Percentiles rank a stretch among this genome's conserved stretches.
Evolutionary conservation across 2,888 invertebrate genomes (phyloP).

Genomic region (Crocallis elinguaria): DNA sequence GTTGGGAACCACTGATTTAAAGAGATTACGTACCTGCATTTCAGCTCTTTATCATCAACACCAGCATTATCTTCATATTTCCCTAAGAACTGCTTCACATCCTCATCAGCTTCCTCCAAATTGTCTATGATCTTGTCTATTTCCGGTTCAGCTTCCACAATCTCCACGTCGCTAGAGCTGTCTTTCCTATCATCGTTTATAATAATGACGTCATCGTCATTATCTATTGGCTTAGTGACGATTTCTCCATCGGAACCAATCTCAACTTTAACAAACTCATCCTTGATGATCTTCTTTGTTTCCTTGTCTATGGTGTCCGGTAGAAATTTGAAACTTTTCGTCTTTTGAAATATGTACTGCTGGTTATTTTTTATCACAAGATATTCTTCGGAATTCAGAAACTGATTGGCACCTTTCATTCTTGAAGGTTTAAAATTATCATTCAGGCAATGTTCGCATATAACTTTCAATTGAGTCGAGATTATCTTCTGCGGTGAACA

Average conservation of each 20-base stretch:
- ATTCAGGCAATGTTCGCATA: constrained; percentile 68
- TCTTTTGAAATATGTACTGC: constrained; percentile 75
- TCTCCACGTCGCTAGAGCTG: constrained; percentile 72
- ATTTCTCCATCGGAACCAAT: constrained; percentile 76
- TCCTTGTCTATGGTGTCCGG: constrained; percentile 42
- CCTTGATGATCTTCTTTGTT: constrained; percentile 44
- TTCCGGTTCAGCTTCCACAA: constrained; percentile 65
- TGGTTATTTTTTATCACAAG: constrained; percentile 77
- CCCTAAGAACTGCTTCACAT: constrained; percentile 74
- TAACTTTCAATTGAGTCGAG: constrained; percentile 68
- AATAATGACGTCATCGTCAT: constrained; percentile 53
- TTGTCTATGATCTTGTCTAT: constrained; percentile 71
- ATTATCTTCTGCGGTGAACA: constrained; percentile 68
- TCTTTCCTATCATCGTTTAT: constrained; percentile 57
- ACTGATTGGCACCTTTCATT: constrained; percentile 69
- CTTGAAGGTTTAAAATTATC: constrained; percentile 67
- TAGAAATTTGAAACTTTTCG: constrained; percentile 49
- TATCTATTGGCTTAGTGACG: constrained; percentile 63
- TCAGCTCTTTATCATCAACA: constrained; percentile 54
- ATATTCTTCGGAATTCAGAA: constrained; percentile 68
- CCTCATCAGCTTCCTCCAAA: constrained; percentile 76
- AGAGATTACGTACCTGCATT: constrained; percentile 64
- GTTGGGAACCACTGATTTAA: too few species aligned
- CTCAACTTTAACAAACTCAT: constrained; percentile 73
- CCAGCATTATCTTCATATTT: constrained; percentile 60